Evolutionary conservation across 2,113 vertebrate species (phyloP).

Genomic region (Rhagologus leucostigma): DNA sequence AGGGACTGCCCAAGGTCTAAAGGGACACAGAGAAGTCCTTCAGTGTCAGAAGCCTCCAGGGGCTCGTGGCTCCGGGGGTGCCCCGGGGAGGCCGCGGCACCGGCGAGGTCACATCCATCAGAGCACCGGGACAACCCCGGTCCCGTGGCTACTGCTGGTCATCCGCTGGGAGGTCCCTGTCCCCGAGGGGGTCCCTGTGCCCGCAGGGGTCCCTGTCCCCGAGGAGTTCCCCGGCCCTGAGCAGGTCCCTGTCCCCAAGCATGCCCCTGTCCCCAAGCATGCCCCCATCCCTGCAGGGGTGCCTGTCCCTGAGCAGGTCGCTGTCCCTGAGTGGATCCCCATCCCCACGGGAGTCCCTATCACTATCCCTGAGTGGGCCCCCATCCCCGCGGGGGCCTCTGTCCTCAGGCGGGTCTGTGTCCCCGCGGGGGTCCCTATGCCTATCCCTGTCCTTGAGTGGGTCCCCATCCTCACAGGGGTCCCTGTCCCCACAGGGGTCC

Average conservation of each 20-base stretch:
- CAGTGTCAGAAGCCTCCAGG: neutral
- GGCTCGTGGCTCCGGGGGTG: neutral
- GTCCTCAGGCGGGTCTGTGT: neutral
- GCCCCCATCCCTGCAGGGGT: neutral
- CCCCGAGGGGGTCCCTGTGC: neutral
- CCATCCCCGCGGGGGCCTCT: neutral
- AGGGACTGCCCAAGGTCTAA: neutral
- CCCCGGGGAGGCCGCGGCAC: neutral
- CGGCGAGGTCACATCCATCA: neutral
- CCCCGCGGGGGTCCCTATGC: no score
- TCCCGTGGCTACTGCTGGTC: neutral
- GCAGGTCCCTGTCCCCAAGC: rapidly evolving
- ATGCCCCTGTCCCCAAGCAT: neutral
- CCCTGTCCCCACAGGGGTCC: no score
- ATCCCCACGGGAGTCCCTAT: rapidly evolving
- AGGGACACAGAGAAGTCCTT: neutral
- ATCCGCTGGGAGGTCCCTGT: no score
- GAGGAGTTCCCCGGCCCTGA: rapidly evolving
- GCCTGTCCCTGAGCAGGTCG: neutral
- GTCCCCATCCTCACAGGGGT: rapidly evolving
- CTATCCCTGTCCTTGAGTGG: no score
- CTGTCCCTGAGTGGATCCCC: neutral
- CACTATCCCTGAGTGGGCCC: neutral
- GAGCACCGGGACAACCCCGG: neutral
- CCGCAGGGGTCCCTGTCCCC: no score